Conservation (phyloP, 2,113 vertebrate species). For the Oreochromis aureus region DNA sequence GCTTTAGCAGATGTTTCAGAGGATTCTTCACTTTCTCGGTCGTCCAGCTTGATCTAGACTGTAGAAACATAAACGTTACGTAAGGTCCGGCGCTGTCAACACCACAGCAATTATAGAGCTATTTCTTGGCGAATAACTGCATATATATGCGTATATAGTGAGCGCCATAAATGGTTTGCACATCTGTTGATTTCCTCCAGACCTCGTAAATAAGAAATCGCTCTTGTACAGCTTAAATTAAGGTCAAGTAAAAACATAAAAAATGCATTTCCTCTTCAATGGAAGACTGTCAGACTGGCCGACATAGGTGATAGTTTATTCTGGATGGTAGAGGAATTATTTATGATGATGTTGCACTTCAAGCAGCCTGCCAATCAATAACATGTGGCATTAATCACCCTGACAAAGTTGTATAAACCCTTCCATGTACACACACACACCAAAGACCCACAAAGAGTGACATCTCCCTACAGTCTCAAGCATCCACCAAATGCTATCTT, state of each 20-base stretch:
- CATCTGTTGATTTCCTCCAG: constrained; percentile 56
- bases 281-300: neutral
- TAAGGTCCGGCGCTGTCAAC: neutral
- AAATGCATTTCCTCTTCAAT: constrained; percentile 59
- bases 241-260: constrained; percentile 69
- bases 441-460: neutral
- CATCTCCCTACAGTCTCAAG: constrained; percentile 12
- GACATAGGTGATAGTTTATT: constrained; percentile 42
- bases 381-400: constrained; percentile 57
- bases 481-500: neutral
- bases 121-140: neutral
- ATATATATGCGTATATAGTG: neutral
- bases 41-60: neutral
- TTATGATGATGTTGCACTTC: constrained; percentile 61
- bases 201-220: constrained; percentile 63
- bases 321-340: constrained; percentile 55
- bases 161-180: constrained; percentile 8
- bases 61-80: neutral
- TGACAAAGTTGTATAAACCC: constrained; percentile 37
- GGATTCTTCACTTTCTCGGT: neutral
- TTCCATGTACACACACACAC: neutral
- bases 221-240: constrained; percentile 63
- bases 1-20: neutral
- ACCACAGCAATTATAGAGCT: neutral
- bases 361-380: constrained; percentile 61